Percentiles rank a stretch among this genome's conserved stretches.
Conservation (phyloP, 2,888 invertebrate species). For the Cheilosia variabilis region DNA sequence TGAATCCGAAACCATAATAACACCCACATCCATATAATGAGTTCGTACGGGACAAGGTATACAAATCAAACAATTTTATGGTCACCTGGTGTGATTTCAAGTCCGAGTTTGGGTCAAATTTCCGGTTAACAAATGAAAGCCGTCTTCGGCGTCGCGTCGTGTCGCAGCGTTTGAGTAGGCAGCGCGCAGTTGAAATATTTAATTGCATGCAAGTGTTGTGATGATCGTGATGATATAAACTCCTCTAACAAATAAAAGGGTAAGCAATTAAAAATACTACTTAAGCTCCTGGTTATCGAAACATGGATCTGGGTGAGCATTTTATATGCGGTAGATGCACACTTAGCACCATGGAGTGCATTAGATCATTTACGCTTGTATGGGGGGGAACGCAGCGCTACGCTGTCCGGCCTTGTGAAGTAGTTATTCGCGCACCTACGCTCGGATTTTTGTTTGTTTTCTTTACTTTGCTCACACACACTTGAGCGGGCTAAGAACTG, state of each 20-base stretch:
- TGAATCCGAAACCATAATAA: conserved; percentile 18
- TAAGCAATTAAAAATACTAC: conserved; percentile 63
- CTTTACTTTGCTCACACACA: not conserved
- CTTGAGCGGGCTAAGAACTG: conserved; percentile 42
- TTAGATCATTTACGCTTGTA: conserved; percentile 45
- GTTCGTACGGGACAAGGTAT: conserved; percentile 30
- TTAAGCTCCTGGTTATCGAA: conserved; percentile 63
- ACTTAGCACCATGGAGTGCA: conserved; percentile 44
- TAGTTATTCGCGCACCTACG: conserved; percentile 66
- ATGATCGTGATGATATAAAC: conserved; percentile 51
- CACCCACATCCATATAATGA: conserved; percentile 26
- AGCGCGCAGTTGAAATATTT: conserved; percentile 31
- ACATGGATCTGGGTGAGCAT: conserved; percentile 43
- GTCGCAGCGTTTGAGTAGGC: conserved; percentile 45
- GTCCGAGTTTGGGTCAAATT: conserved; percentile 55
- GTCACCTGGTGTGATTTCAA: conserved; percentile 44
- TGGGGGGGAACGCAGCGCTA: not conserved
- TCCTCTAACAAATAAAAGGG: conserved; percentile 47
- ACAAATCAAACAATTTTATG: conserved; percentile 39
- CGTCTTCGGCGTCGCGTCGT: conserved; percentile 16
- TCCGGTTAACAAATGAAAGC: conserved; percentile 56
- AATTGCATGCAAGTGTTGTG: conserved; percentile 58
- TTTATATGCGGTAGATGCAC: conserved; percentile 3
- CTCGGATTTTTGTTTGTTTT: conserved; percentile 8
- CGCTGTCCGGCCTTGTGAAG: conserved; percentile 61